Base-by-base conservation (phyloP, 2,113 vertebrate genomes). In the Petrocephalus microphthalmus region DNA sequence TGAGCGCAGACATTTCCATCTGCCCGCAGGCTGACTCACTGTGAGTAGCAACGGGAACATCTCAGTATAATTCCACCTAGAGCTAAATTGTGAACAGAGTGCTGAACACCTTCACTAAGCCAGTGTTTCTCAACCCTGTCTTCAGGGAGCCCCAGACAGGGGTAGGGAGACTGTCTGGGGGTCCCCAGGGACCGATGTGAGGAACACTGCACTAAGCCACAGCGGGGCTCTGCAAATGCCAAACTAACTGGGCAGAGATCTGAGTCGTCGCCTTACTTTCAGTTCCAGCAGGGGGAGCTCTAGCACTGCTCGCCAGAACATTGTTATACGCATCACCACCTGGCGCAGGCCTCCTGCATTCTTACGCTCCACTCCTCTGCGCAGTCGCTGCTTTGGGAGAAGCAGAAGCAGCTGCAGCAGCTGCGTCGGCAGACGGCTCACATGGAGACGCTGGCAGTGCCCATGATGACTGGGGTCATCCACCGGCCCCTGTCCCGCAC, bases 321-420 rank as follows among this genome's bases (percentile, higher is more conserved):
- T 2, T 7, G n/a, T 33, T 29, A 5, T 85, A 13, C 7, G 29
- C 15, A 15, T 29, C 22, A 8, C 7, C 47, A 19, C 13, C 51
- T 85, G 51, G 51, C 54, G 22, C 51, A 53, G n/a, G 2, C 2
- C 19, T 20, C 15, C 56, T 7, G 47, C 3, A 49, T 60, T n/a
- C 53, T 57, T 10, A 8, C 1, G 37, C 19, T 22, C 53, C 29
- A 0, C 64, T 81, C 13, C 10, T n/a, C 81, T 87, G 90, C 86
- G 7, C 89, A 97, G 97, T 95, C 96, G 0, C 92, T 97, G 7
- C 94, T 98, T 2, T 98, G 97, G 97, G 98, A 99, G 20, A 96
- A 97, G 88, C 97, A 97, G 90, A 97, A 97, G 92, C 97, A 96
- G 88, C 91, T 96, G 84, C 95, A 96, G 0, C 95, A 96, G 87